A percentile compares a stretch with the other conserved stretches of the same genome.
phyloP scores from a whole-genome alignment of 2,797 vertebrate genomes.

The Artibeus jamaicensis region DNA sequence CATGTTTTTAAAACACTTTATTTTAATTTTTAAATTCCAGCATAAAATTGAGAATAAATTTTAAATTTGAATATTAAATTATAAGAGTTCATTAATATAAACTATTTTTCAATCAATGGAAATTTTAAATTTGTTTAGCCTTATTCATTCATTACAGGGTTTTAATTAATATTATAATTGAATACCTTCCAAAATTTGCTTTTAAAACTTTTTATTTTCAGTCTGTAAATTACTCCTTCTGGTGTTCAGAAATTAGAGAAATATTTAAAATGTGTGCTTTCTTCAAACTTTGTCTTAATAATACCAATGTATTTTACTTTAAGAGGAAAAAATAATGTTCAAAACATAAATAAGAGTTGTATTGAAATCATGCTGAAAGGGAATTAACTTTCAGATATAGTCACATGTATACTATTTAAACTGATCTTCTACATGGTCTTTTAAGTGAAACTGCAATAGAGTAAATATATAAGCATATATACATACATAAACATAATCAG shows the following conservation, averaged over 20 bases:
- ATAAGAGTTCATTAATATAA: not conserved
- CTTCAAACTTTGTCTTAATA: not conserved
- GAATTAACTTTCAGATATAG: not conserved
- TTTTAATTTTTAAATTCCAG: not conserved
- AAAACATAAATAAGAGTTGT: not conserved
- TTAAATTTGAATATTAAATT: not conserved
- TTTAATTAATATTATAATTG: not conserved
- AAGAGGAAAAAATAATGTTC: not conserved
- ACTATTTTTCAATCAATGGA: not conserved
- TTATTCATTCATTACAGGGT: not conserved
- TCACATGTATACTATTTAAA: not conserved
- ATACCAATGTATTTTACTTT: not conserved
- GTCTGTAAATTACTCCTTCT: not conserved
- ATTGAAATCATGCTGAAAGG: not conserved
- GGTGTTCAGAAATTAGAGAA: not conserved
- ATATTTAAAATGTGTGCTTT: not conserved
- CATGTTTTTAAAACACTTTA: not conserved
- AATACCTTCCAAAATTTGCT: not conserved
- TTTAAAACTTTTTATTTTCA: not conserved
- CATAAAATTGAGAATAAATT: not conserved
- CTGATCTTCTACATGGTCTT: not conserved
- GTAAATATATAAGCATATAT: not conserved
- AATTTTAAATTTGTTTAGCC: not conserved
- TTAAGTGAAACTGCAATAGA: not conserved
- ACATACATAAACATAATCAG: not conserved